Conservation (phyloP, 2,797 vertebrate species). For the Trachurus trachurus region DNA sequence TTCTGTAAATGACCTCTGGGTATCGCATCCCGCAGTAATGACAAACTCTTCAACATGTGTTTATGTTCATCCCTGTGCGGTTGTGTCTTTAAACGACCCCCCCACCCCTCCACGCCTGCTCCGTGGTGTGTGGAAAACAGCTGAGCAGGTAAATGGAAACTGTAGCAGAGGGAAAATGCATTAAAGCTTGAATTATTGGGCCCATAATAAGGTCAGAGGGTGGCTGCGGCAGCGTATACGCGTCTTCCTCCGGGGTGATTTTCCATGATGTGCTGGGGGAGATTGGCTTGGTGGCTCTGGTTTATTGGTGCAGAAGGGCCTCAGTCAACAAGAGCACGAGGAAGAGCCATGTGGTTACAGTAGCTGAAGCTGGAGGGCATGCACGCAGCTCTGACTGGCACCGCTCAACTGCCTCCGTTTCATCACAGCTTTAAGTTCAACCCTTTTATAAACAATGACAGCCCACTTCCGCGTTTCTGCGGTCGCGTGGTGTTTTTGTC, state of each 20-base stretch:
- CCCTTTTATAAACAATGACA: background rate
- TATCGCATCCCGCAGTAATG: background rate
- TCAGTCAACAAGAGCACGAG: constrained; percentile 46
- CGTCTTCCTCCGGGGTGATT: constrained; percentile 41
- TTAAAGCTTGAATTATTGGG: constrained; percentile 39
- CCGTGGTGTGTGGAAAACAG: constrained; percentile 4
- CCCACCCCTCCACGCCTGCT: too few species aligned
- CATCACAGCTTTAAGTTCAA: constrained; percentile 15
- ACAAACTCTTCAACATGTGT: constrained; percentile 1
- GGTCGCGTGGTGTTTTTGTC: background rate
- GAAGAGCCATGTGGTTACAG: constrained; percentile 41
- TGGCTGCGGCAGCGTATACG: background rate
- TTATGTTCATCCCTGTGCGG: background rate
- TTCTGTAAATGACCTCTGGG: background rate
- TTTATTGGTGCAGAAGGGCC: constrained; percentile 64
- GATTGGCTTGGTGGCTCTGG: constrained; percentile 26
- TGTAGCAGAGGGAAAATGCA: constrained; percentile 17
- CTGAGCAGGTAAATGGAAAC: constrained; percentile 40
- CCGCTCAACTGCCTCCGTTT: constrained; percentile 13
- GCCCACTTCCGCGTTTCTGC: constrained; percentile 51
- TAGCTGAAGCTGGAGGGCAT: background rate
- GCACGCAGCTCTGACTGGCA: constrained; percentile 6
- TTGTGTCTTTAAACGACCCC: background rate
- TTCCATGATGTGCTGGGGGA: constrained; percentile 39
- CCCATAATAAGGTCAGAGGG: constrained; percentile 28